A percentile compares a stretch with the other conserved stretches of the same genome.
Conservation (phyloP, 2,888 invertebrate genomes). For the Nemapogon koenigi region DNA sequence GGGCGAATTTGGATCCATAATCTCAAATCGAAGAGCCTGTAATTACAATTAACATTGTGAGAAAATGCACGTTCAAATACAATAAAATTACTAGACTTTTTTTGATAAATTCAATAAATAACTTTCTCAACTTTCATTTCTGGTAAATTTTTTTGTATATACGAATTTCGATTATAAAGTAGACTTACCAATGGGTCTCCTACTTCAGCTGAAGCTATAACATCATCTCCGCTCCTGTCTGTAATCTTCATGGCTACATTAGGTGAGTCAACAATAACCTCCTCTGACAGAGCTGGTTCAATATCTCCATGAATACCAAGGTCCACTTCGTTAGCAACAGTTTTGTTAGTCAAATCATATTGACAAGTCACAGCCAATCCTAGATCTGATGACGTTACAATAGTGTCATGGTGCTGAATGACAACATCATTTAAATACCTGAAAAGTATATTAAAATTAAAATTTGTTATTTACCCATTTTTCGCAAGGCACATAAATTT, state of each 20-base stretch:
- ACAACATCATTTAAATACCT: slow-evolving; percentile 89
- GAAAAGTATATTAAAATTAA: slow-evolving; percentile 18
- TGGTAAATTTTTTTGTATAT: not conserved
- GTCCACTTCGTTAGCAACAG: slow-evolving; percentile 91
- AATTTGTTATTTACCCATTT: not conserved
- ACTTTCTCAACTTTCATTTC: not conserved
- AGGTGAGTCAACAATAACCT: slow-evolving; percentile 92
- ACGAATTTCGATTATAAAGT: not conserved
- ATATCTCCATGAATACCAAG: slow-evolving; percentile 89
- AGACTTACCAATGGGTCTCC: slow-evolving; percentile 79
- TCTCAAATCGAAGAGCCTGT: slow-evolving; percentile 86
- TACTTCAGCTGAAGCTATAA: slow-evolving; percentile 87
- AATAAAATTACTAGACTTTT: not conserved
- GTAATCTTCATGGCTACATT: slow-evolving; percentile 95
- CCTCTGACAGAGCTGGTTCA: slow-evolving; percentile 84
- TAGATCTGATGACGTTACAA: slow-evolving; percentile 92
- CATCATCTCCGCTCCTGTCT: slow-evolving; percentile 81
- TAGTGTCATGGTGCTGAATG: slow-evolving; percentile 94
- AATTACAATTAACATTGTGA: slow-evolving; percentile 28
- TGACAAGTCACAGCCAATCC: slow-evolving; percentile 93
- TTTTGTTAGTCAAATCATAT: slow-evolving; percentile 93
- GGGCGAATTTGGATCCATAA: slow-evolving; percentile 90
- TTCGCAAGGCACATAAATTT: not conserved
- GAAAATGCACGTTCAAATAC: slow-evolving; percentile 2
- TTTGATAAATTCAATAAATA: not conserved